phyloP scores from a whole-genome alignment of 1,140 invertebrate species.

The Drosophila quadrilineata region DNA sequence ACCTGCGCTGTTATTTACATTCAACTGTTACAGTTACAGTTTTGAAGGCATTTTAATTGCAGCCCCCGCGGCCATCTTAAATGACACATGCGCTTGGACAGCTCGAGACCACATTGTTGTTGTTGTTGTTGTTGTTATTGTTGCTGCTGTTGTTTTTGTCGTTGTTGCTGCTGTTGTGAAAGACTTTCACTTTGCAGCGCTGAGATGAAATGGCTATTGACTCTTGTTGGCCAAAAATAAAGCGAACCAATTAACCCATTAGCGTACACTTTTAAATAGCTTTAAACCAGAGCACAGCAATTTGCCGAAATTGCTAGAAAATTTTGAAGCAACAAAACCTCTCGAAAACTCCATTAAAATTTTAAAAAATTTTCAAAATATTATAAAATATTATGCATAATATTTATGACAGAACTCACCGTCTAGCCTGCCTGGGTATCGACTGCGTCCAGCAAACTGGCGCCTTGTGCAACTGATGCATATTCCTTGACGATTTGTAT shows the following conservation, averaged over 20 bases:
- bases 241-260: slow-evolving; percentile 69
- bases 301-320: slow-evolving; percentile 23
- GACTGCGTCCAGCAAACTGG: slow-evolving; percentile 81
- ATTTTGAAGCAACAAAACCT: background rate
- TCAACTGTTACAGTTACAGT: slow-evolving; percentile 40
- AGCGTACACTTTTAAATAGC: slow-evolving; percentile 62
- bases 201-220: slow-evolving; percentile 69
- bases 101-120: slow-evolving; percentile 18
- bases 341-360: no score
- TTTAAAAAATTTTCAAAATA: no score
- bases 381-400: background rate
- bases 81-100: slow-evolving; percentile 63
- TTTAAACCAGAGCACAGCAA: slow-evolving; percentile 32
- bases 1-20: background rate
- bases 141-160: background rate
- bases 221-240: slow-evolving; percentile 67
- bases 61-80: slow-evolving; percentile 61
- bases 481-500: slow-evolving; percentile 78
- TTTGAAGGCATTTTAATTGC: slow-evolving; percentile 73
- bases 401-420: slow-evolving; percentile 55
- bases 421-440: slow-evolving; percentile 80
- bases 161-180: slow-evolving; percentile 31
- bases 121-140: slow-evolving; percentile 21
- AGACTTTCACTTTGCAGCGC: slow-evolving; percentile 65
- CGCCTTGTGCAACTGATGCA: slow-evolving; percentile 77